Evolutionary conservation across 2,888 invertebrate genomes (phyloP), one percentile per base, ranked within the genome.

Genomic region (Hyposoter dolosus): DNA sequence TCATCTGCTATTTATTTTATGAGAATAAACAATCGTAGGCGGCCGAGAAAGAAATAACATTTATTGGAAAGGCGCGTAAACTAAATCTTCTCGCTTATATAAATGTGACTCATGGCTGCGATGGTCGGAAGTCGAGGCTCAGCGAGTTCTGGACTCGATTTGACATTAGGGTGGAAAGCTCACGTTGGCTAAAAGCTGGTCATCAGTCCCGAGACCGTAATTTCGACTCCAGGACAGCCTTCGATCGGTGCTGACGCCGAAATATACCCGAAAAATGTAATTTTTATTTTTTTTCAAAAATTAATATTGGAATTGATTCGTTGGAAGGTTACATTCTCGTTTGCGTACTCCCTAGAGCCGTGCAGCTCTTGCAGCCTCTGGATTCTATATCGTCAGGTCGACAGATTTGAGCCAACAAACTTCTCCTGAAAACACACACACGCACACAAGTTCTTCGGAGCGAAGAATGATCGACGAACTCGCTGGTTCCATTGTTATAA

Each of bases 401-500:
- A 50, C 50, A 35, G 32, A 1, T 45, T 45, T 35, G 15, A 66
- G 17, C 40, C n/a, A 68, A 68, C 77, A 68, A 78, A 68, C 66
- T 78, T 68, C 17, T 12, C 7, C 47, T 12, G 35, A 65, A 53
- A 1, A 15, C 60, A 23, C 12, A 28, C 60, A 28, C 60, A 28
- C 28, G 28, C 40, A 53, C 45, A 23, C 35, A 53, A 28, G 19
- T 40, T 43, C 28, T 78, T 40, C 72, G 23, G 28, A n/a, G 78
- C 69, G 32, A 63, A 56, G 66, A 69, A 75, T 40, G 40, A 43
- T 76, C 32, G 35, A 23, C 43, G 43, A 83, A 72, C 35, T 50
- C 15, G 15, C 47, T 78, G 15, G 69, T 40, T 78, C 56, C 28
- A 65, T 10, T 15, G 40, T 60, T 60, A 56, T 83, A 74, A 79